Evolutionary conservation across 1,140 invertebrate genomes (phyloP), one percentile per base, ranked within the genome.

Genomic region (Zaprionus inermis): DNA sequence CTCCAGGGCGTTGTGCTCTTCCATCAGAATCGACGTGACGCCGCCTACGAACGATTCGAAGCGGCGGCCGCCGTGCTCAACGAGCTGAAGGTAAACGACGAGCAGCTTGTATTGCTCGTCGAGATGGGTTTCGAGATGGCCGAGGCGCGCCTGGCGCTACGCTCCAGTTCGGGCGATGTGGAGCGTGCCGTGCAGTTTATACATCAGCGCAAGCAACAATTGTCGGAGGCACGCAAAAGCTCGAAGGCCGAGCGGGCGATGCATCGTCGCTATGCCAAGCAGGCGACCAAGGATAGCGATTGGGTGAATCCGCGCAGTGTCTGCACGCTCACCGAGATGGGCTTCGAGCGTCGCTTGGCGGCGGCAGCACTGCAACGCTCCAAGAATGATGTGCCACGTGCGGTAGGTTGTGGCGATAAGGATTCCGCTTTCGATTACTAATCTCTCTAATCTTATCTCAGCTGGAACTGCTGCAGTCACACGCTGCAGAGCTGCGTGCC

Each of bases 1-100:
- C 93, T 97, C 16, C 96, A 97, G 92, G 96, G 95, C 1, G 95
- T 97, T 58, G 94, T 96, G 7, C 92, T 95, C 1, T 97, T 95
- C 91, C 96, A 97, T 88, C 94, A 95, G 91, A 96, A 96, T 80
- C 94, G 94, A 69, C 91, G 94, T 0, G 81, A 93, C 5, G 94
- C 95, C 68, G 95, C 96, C 0, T 92, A 92, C 24, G 77, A 85
- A 24, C 88, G 95, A 4, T 92, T 97, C 1, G 91, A 93, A 44
- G 91, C 94, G 65, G 95, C 95, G 0, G 94, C 95, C 76, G 46
- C 59, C 0, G 95, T 96, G 86, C 85, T 96, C 2, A 89, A 91
- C 22, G 92, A 88, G 30, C 89, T 97, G 0, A 94, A 94, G 92
- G 94, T 96, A 36, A 94, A 95, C 86, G 94, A 94, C 73, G 81